Base-by-base conservation (phyloP, 2,797 vertebrate species). In the Ctenochaetus hawaiiensis region DNA sequence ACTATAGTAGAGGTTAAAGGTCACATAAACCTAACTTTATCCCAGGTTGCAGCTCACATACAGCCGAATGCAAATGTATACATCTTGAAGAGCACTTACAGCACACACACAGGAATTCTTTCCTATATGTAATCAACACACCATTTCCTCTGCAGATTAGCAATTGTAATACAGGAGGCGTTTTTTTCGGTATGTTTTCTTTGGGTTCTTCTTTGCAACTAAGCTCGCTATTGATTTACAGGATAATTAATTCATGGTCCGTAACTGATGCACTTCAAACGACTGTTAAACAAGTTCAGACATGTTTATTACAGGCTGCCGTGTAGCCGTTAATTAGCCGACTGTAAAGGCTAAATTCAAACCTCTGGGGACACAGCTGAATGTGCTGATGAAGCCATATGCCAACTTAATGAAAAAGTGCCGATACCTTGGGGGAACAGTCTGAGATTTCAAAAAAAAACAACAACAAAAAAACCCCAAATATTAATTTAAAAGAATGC, bases 51-150 rank as follows among this genome's bases (percentile, higher is more conserved):
- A 66, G 79, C 26, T 67, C 52, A 69, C n/a, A 53, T 23, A 5
- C 20, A 63, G 58, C 56, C 57, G 54, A 22, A 57, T 67, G 44
- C 49, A 62, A 67, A 64, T 68, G 66, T 59, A 54, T 43, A 77
- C 75, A 62, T 89, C 79, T 85, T 86, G 74, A 83, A 53, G 69
- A 83, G 52, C 60, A 70, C 70, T 89, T 80, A 84, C 61, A 75
- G 56, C 53, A 34, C 30, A 41, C 39, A 17, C 48, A 72, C 3
- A 72, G 63, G 63, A 64, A 63, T 73, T 67, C 11, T 57, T 76
- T 60, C 43, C 49, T 57, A 47, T 63, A 69, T 64, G 12, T 43
- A 89, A 83, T 84, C 67, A 83, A 70, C 63, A 67, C 14, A 23
- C 8, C 1, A 3, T 75, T 76, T 80, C 76, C 80, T 43, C 41